Evolutionary conservation across 1,140 invertebrate genomes (phyloP).

Genomic region (Nasonia longicornis): DNA sequence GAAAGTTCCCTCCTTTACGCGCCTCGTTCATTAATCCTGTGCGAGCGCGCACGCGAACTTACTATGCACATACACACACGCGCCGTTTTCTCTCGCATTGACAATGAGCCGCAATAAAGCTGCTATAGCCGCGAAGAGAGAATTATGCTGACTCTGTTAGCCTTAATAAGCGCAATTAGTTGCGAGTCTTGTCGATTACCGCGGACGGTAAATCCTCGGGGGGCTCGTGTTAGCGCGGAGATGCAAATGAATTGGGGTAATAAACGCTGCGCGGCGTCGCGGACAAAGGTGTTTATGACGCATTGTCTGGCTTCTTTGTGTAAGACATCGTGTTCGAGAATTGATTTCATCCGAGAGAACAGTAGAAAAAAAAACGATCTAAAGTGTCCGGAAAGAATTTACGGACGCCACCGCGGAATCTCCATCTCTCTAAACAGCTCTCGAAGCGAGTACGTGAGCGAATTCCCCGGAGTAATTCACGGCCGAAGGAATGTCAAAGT

Average conservation of each 20-base stretch:
- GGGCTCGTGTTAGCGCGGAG: not conserved
- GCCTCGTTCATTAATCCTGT: constrained; percentile 14
- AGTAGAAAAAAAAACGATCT: too few relatives aligned
- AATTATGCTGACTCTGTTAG: constrained; percentile 22
- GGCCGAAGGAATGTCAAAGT: constrained; percentile 21
- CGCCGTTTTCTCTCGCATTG: not conserved
- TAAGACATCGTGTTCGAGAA: too few relatives aligned
- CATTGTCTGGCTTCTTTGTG: not conserved
- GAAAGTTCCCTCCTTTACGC: not conserved
- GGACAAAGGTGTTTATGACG: not conserved
- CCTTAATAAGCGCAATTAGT: constrained; percentile 35
- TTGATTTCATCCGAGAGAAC: not conserved
- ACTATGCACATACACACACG: too few relatives aligned
- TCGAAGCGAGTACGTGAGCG: not conserved
- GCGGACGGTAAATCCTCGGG: not conserved
- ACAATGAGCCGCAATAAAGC: constrained; percentile 22
- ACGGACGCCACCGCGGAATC: not conserved
- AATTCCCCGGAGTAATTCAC: constrained; percentile 6
- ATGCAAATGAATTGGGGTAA: not conserved
- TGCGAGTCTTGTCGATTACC: constrained; percentile 3
- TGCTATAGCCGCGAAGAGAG: not conserved
- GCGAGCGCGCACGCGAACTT: not conserved
- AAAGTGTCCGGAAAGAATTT: too few relatives aligned
- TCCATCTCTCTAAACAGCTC: too few relatives aligned
- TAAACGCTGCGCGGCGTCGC: not conserved